Base-by-base conservation (phyloP, 2,888 invertebrate genomes). In the Bimastos eiseni region DNA sequence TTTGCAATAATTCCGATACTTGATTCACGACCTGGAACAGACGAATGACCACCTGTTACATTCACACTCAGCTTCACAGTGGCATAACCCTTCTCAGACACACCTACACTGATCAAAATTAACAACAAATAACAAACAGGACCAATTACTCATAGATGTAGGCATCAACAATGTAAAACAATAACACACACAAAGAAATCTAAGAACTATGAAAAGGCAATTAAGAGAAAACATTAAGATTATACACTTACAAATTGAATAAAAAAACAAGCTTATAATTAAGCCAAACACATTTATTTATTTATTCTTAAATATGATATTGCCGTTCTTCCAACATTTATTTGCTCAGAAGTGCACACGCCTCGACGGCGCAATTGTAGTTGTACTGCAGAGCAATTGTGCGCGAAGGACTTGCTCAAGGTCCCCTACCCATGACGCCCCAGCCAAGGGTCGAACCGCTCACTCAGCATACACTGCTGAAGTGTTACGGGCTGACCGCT, bases 11-110 rank as follows among this genome's bases (percentile, higher is more conserved):
- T 95, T 5, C 95, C 95, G 91, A 96, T 95, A 55, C 95, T 94
- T 15, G 95, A 95, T 91, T 96, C 95, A 33, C 93, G 92, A 4
- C 94, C 94, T 13, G 96, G 96, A 93, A 96, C 95, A 49, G 96
- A 96, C 0, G 96, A 95, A 93, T 96, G 96, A 5, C 96, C 95
- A 36, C 95, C 95, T 24, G 92, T 92, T 15, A 94, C 94, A 44
- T 94, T 93, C 0, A 95, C 95, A 90, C 93, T 93, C 86, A 96
- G 92, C 91, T 95, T 94, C 24, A 96, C 84, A 30, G 94, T 94
- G 8, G 95, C 91, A 36, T 93, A 94, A 21, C 96, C 96, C 91
- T 96, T 96, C 93, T 96, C 96, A 83, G 95, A 93, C 5, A 95
- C 94, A 30, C 95, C 95, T 89, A 96, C 94, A 90, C 95, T 95